Percentiles rank a stretch among this genome's conserved stretches.
phyloP scores from a whole-genome alignment of 1,140 invertebrate genomes.

The Pogonus chalceus region DNA sequence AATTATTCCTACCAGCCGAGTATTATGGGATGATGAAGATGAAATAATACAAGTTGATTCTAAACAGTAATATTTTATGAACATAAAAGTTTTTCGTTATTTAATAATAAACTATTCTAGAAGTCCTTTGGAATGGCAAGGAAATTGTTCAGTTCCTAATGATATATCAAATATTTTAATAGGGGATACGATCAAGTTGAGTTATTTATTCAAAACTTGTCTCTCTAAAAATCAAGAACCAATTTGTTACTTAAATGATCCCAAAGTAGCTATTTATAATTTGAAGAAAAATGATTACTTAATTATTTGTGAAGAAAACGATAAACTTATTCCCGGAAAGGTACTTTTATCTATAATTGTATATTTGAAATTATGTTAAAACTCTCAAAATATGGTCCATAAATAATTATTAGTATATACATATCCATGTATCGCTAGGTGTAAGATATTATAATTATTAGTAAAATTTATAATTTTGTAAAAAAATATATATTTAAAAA shows the following conservation, averaged over 20 bases:
- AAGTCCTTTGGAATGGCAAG: background rate
- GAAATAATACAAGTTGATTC: background rate
- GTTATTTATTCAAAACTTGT: background rate
- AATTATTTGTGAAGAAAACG: background rate
- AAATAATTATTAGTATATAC: too few relatives aligned
- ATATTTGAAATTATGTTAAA: background rate
- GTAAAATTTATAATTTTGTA: too few relatives aligned
- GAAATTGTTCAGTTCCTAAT: background rate
- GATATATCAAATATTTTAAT: background rate
- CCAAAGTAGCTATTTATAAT: background rate
- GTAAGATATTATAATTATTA: too few relatives aligned
- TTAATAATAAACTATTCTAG: background rate
- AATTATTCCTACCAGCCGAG: background rate
- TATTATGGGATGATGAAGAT: constrained; percentile 1
- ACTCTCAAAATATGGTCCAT: background rate
- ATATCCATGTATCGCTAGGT: too few relatives aligned
- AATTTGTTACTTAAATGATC: background rate
- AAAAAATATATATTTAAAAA: too few relatives aligned
- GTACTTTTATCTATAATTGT: too few relatives aligned
- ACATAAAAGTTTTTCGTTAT: background rate
- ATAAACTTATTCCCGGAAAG: background rate
- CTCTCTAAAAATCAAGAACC: background rate
- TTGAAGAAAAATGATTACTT: background rate
- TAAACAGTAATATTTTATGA: background rate
- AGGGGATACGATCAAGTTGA: background rate